Conservation (phyloP, 1,140 invertebrate genomes). For the Drosophila kanapiae region DNA sequence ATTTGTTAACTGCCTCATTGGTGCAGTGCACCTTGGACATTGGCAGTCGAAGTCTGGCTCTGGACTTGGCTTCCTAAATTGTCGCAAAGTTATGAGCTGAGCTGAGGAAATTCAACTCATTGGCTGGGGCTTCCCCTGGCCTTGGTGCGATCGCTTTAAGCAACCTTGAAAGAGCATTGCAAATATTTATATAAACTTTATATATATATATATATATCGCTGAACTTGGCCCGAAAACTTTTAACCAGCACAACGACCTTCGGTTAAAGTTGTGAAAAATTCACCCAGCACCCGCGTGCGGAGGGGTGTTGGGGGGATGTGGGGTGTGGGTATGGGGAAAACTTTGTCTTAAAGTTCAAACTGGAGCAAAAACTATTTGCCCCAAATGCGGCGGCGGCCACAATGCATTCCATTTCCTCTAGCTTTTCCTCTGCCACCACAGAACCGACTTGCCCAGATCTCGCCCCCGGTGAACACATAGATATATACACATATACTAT, state of each 20-base stretch:
- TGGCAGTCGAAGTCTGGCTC: neutral
- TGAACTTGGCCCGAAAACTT: constrained; percentile 65
- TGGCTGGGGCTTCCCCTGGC: neutral
- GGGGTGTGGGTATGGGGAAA: constrained; percentile 25
- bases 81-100: constrained; percentile 68
- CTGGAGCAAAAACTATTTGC: constrained; percentile 83
- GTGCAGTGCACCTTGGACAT: neutral
- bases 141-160: constrained; percentile 14
- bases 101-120: constrained; percentile 27
- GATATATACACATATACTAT: constrained; percentile 2
- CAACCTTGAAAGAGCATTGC: constrained; percentile 28
- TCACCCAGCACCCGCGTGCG: neutral
- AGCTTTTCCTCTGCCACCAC: constrained; percentile 17
- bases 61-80: constrained; percentile 64
- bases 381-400: constrained; percentile 70
- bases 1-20: no score
- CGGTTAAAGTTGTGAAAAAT: constrained; percentile 75
- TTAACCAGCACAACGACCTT: constrained; percentile 74
- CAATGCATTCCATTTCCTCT: constrained; percentile 48
- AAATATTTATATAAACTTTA: constrained; percentile 37
- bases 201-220: constrained; percentile 36
- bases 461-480: neutral
- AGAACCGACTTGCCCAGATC: constrained; percentile 15
- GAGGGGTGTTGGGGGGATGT: neutral
- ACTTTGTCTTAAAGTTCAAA: constrained; percentile 82